phyloP scores from a whole-genome alignment of 1,140 invertebrate genomes.

The Micrasema minimum region DNA sequence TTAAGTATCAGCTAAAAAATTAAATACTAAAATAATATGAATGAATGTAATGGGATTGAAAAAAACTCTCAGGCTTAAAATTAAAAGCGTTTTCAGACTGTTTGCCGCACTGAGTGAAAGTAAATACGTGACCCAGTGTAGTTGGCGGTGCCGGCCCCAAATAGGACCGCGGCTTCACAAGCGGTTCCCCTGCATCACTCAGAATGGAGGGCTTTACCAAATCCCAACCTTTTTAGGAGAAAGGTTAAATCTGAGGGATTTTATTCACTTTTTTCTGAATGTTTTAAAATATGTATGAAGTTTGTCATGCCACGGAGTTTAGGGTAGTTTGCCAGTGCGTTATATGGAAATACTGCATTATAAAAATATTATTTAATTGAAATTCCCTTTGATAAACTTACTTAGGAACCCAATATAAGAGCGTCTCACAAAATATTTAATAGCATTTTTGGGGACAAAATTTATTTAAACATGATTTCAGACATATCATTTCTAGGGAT shows the following conservation, averaged over 20 bases:
- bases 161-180: constrained; percentile 28
- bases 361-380: constrained; percentile 38
- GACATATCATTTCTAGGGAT: no score
- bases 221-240: constrained; percentile 43
- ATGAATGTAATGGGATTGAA: no score
- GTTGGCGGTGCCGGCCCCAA: no score
- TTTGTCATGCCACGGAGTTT: constrained; percentile 20
- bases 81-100: constrained; percentile 22
- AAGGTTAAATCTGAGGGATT: constrained; percentile 49
- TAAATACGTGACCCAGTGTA: constrained; percentile 38
- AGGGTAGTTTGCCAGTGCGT: constrained; percentile 39
- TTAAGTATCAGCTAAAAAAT: no score
- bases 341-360: constrained; percentile 38
- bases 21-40: no score
- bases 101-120: constrained; percentile 42
- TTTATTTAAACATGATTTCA: no score
- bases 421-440: no score
- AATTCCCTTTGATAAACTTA: no score
- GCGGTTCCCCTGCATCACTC: constrained; percentile 30
- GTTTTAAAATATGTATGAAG: constrained; percentile 45
- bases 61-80: no score
- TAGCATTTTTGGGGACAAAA: no score
- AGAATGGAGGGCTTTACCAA: constrained; percentile 39
- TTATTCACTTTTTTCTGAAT: constrained; percentile 50
- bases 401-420: no score